Percentiles rank a stretch among this genome's conserved stretches.
Conservation (phyloP, 2,888 invertebrate genomes). For the Pollenia labialis region DNA sequence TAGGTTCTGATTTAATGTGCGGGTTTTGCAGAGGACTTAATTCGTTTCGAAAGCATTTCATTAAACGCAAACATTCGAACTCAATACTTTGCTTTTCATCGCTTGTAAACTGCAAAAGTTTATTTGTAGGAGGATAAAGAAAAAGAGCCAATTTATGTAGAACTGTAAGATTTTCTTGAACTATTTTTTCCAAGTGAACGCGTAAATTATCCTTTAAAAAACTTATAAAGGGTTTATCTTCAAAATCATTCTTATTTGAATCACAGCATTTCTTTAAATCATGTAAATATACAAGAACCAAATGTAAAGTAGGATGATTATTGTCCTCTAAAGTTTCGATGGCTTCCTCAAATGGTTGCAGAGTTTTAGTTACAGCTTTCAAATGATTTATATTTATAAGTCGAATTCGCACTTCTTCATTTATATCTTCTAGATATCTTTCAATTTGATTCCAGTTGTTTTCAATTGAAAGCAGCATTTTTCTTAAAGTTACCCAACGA, state of each 20-base stretch:
- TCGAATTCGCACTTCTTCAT: background rate
- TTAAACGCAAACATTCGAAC: constrained; percentile 17
- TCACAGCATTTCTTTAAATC: constrained; percentile 38
- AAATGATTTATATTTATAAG: background rate
- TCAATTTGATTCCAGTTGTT: constrained; percentile 3
- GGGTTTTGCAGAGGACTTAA: no score
- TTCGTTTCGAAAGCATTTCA: constrained; percentile 2
- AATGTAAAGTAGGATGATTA: constrained; percentile 10
- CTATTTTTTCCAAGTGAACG: background rate
- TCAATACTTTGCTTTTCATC: constrained; percentile 20
- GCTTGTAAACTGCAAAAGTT: constrained; percentile 16
- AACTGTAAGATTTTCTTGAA: background rate
- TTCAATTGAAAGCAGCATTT: background rate
- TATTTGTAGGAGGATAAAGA: constrained; percentile 49
- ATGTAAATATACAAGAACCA: constrained; percentile 40
- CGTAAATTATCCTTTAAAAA: background rate
- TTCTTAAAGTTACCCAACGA: constrained; percentile 6
- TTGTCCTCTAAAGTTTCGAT: constrained; percentile 9
- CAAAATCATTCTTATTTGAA: background rate
- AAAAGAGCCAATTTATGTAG: constrained; percentile 40
- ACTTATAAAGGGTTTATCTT: background rate
- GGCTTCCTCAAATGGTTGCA: constrained; percentile 46
- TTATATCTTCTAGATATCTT: background rate
- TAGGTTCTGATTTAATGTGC: background rate
- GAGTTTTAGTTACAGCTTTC: background rate